These are phyloP conservation scores for Pitta sordida DNA, from an alignment of 2,113 vertebrate species.

Conservation along the genomic window DNA sequence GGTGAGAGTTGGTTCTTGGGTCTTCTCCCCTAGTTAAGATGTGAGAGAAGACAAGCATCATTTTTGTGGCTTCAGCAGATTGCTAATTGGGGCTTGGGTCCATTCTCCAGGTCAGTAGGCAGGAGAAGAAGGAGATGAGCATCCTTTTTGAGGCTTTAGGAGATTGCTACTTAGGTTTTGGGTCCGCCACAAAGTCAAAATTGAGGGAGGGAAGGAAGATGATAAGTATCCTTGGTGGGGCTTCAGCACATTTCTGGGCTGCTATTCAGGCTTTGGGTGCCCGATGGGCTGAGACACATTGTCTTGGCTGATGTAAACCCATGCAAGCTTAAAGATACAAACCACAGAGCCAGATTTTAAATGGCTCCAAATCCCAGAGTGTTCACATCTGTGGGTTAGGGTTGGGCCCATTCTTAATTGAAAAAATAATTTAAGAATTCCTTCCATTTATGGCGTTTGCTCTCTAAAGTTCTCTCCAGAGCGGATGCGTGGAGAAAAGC, in stretches of 20 bases:
- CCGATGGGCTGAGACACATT: background rate
- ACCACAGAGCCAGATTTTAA: background rate
- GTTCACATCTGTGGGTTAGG: slow-evolving; percentile 2
- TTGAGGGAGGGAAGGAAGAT: background rate
- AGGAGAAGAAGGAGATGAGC: background rate
- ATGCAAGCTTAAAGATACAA: background rate
- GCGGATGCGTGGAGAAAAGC: fast-evolving
- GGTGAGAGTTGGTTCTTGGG: background rate
- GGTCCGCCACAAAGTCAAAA: background rate
- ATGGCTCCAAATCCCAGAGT: background rate
- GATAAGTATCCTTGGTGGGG: background rate
- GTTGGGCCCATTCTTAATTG: background rate
- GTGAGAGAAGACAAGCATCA: background rate
- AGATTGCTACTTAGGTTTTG: background rate
- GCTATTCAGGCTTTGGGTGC: background rate
- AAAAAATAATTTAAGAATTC: slow-evolving; percentile 4
- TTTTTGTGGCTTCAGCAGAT: background rate
- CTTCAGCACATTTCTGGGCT: background rate
- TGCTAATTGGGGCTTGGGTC: background rate
- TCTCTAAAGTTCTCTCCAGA: background rate
- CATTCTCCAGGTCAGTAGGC: background rate
- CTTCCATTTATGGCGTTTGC: background rate
- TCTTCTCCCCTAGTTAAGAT: background rate
- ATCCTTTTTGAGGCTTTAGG: background rate
- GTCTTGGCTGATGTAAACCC: background rate